Evolutionary conservation across 2,113 vertebrate species (phyloP).

Genomic region (Sturnira hondurensis): DNA sequence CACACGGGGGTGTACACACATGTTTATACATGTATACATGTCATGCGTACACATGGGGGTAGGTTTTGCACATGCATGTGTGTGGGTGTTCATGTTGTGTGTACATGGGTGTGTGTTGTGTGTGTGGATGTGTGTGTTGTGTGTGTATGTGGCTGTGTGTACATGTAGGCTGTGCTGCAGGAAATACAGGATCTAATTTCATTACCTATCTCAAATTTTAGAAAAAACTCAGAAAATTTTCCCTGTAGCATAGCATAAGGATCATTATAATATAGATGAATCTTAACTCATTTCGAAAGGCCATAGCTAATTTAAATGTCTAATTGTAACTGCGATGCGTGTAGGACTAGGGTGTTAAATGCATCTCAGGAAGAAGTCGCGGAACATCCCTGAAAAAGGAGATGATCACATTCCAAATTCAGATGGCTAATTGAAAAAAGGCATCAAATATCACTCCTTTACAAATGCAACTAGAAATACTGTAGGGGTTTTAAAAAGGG

Average conservation of each 20-base stretch:
- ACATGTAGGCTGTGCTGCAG: background rate
- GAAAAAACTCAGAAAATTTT: background rate
- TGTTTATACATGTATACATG: no score
- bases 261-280: background rate
- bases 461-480: background rate
- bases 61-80: no score
- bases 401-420: background rate
- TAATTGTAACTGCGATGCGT: background rate
- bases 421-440: background rate
- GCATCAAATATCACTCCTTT: background rate
- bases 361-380: background rate
- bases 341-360: background rate
- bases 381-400: background rate
- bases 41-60: no score
- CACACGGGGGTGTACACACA: no score
- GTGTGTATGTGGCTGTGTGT: background rate
- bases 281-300: background rate
- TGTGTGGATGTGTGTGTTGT: background rate
- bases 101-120: no score
- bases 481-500: background rate
- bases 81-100: background rate
- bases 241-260: background rate
- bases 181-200: background rate
- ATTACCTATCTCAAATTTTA: background rate
- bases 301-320: background rate